Percentiles rank a stretch among this genome's conserved stretches.
Evolutionary conservation across 2,888 invertebrate species (phyloP).

Genomic region (Proisotoma minuta): DNA sequence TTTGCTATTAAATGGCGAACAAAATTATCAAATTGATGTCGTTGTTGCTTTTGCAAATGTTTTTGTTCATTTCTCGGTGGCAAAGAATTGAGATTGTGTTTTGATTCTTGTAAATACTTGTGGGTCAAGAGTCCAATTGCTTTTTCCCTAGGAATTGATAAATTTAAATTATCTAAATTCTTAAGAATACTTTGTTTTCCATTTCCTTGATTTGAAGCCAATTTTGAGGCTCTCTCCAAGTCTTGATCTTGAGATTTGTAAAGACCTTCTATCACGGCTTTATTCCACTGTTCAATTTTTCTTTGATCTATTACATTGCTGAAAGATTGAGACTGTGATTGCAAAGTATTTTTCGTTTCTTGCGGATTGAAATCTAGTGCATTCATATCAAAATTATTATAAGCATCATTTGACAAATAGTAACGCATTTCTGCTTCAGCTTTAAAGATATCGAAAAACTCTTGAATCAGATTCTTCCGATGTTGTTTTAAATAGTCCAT

Average conservation of each 20-base stretch:
- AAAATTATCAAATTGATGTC: slow-evolving; percentile 32
- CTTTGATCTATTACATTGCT: not conserved
- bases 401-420: slow-evolving; percentile 18
- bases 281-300: not conserved
- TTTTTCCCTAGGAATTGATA: slow-evolving; percentile 16
- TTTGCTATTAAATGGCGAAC: slow-evolving; percentile 27
- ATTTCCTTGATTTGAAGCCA: not conserved
- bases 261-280: slow-evolving; percentile 25
- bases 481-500: slow-evolving; percentile 33
- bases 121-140: slow-evolving; percentile 17
- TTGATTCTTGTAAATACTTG: slow-evolving; percentile 18
- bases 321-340: not conserved
- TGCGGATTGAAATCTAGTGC: not conserved
- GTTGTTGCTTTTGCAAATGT: slow-evolving; percentile 14
- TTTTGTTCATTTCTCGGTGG: not conserved
- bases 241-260: slow-evolving; percentile 17
- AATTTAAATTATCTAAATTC: slow-evolving; percentile 15
- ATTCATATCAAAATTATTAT: too few species aligned
- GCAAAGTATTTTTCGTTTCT: not conserved
- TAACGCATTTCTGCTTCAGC: slow-evolving; percentile 30
- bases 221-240: not conserved
- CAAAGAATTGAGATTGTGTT: not conserved
- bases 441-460: slow-evolving; percentile 33
- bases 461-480: slow-evolving; percentile 30
- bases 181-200: not conserved